These are phyloP conservation scores for Myopa tessellatipennis DNA, from an alignment of 2,888 invertebrate genomes.

Conservation along the genomic window DNA sequence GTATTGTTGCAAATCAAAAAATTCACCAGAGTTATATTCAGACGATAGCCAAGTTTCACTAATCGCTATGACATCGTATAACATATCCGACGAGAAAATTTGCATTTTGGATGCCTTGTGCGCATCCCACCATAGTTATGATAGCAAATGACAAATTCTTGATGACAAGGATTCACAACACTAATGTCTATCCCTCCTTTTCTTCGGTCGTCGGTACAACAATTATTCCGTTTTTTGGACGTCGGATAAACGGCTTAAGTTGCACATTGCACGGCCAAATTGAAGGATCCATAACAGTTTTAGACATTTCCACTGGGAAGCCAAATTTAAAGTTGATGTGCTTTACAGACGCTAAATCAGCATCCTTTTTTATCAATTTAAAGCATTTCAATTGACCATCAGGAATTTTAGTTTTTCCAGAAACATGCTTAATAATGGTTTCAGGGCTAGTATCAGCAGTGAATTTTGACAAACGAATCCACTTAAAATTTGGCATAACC, in stretches of 20 bases:
- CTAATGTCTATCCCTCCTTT: no score
- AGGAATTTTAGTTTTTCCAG: neutral
- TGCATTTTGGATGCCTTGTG: neutral
- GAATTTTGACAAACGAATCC: neutral
- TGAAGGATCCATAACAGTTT: neutral
- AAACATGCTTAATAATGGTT: neutral
- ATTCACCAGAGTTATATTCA: neutral
- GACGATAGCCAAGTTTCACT: neutral
- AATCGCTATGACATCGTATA: neutral
- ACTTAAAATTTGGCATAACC: neutral
- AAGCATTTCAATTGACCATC: conserved; percentile 5
- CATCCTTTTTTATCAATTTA: neutral
- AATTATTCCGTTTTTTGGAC: neutral
- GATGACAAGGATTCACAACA: neutral
- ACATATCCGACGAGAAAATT: neutral
- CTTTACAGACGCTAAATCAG: neutral
- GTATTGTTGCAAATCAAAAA: neutral
- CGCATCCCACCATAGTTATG: neutral
- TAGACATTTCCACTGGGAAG: neutral
- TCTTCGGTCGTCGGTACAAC: neutral
- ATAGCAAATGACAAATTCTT: neutral
- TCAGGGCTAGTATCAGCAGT: neutral
- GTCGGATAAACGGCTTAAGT: neutral
- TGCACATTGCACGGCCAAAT: neutral
- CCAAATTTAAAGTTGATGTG: neutral